Conservation (phyloP, 2,888 invertebrate genomes). For the Ernsta delagoae region DNA sequence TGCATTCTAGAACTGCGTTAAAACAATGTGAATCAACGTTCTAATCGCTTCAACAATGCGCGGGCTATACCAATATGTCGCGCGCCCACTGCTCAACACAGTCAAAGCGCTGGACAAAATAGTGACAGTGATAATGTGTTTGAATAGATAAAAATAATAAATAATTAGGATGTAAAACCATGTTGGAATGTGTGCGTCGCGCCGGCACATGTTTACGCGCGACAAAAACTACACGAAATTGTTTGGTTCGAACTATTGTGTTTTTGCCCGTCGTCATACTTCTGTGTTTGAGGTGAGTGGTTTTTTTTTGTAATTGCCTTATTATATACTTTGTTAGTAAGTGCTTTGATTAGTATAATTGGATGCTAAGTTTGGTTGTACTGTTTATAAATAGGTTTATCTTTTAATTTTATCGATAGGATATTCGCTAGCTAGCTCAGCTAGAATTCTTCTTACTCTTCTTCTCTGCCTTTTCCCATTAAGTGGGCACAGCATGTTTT, state of each 20-base stretch:
- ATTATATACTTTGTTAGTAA: background rate
- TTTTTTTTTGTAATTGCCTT: background rate
- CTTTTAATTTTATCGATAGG: too few relatives aligned
- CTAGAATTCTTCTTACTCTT: too few relatives aligned
- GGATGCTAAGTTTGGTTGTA: too few relatives aligned
- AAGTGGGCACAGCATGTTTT: too few relatives aligned
- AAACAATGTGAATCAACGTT: conserved; percentile 17
- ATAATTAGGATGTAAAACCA: conserved; percentile 74
- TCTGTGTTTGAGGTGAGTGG: conserved; percentile 63
- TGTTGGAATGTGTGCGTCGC: conserved; percentile 74
- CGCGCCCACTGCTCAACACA: conserved; percentile 34
- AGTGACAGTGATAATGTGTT: conserved; percentile 52
- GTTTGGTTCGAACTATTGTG: conserved; percentile 41
- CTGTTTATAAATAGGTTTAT: too few relatives aligned
- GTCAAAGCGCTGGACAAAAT: conserved; percentile 36
- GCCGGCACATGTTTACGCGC: conserved; percentile 61
- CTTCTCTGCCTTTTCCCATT: too few relatives aligned
- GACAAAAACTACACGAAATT: conserved; percentile 45
- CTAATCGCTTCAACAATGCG: conserved; percentile 11
- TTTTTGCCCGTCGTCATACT: conserved; percentile 52
- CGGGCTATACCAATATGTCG: conserved; percentile 9
- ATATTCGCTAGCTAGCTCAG: too few relatives aligned
- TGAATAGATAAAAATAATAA: conserved; percentile 55
- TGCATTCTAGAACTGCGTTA: conserved; percentile 1
- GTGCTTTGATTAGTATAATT: background rate